These are phyloP conservation scores for Monopis laevigella DNA, from an alignment of 2,888 invertebrate species.

Conservation along the genomic window DNA sequence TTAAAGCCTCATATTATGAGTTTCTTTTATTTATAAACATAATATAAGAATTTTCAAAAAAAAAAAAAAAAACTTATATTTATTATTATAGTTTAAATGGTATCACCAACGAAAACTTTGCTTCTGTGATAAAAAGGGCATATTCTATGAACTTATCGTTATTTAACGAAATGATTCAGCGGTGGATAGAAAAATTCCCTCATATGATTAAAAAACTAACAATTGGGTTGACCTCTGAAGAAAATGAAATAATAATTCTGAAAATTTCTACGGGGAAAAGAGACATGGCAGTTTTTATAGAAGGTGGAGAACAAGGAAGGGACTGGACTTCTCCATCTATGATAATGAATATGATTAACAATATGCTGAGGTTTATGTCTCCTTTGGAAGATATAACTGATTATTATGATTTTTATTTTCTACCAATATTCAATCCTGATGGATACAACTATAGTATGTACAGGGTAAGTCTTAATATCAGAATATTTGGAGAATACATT, in stretches of 20 bases:
- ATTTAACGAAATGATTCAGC: too few species aligned
- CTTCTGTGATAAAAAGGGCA: too few species aligned
- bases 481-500: too few species aligned
- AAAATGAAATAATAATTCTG: constrained; percentile 35
- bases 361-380: constrained; percentile 25
- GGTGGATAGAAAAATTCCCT: constrained; percentile 21
- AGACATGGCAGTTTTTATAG: constrained; percentile 35
- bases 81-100: too few species aligned
- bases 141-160: too few species aligned
- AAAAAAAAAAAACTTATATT: too few species aligned
- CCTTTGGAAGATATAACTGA: constrained; percentile 23
- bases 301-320: constrained; percentile 46
- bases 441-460: constrained; percentile 40
- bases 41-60: too few species aligned
- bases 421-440: constrained; percentile 53
- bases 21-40: too few species aligned
- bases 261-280: constrained; percentile 30
- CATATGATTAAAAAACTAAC: constrained; percentile 26
- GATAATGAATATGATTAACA: constrained; percentile 32
- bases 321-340: constrained; percentile 46
- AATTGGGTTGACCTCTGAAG: constrained; percentile 38
- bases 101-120: too few species aligned
- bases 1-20: too few species aligned
- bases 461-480: constrained; percentile 28
- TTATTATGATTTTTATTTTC: constrained; percentile 39